Evolutionary conservation across 2,113 vertebrate species (phyloP), one percentile per base, ranked within the genome.

Genomic region (Carassius auratus): DNA sequence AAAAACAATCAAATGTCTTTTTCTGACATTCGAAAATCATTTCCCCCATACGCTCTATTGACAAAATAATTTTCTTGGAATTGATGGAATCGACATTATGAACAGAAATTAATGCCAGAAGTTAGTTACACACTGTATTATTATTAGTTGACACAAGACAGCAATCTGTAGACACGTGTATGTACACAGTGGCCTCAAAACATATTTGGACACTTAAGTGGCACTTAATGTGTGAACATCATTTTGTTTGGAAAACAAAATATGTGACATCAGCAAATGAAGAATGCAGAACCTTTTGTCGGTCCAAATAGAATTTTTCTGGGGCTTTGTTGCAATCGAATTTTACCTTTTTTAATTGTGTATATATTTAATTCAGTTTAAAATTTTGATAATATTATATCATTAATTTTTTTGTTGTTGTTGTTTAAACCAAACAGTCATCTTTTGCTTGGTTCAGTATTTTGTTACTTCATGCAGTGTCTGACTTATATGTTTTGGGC

Each of bases 1-100:
- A 81, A 50, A 69, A 66, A 80, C 77, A 68, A 81, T 81, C 62
- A 69, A 81, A 81, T 48, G 61, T 66, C 23, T 66, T 66, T 48
- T 50, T 48, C 59, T 81, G 79, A 81, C 23, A 81, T 50, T 68
- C 42, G 23, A 52, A 52, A 48, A 17, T 26, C 15, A 5, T 68
- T 33, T 48, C 4, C 23, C 14, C 1, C 45, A 19, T 15, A 30
- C 9, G 5, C 9, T 17, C 23, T 30, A 30, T 12, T 79, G 21
- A 68, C 13, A 5, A 45, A 64, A 62, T 9, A 1, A 45, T 62
- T 26, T 81, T 52, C 26, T 19, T 50, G n/a, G 14, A 76, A 76
- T 52, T 52, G 42, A 81, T 81, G 62, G 26, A 50, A 52, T 19
- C 13, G 79, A 81, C 62, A 52, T 19, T 68, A 68, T 81, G 26